Evolutionary conservation across 2,797 vertebrate genomes (phyloP).

Genomic region (Craterocephalus amniculus): DNA sequence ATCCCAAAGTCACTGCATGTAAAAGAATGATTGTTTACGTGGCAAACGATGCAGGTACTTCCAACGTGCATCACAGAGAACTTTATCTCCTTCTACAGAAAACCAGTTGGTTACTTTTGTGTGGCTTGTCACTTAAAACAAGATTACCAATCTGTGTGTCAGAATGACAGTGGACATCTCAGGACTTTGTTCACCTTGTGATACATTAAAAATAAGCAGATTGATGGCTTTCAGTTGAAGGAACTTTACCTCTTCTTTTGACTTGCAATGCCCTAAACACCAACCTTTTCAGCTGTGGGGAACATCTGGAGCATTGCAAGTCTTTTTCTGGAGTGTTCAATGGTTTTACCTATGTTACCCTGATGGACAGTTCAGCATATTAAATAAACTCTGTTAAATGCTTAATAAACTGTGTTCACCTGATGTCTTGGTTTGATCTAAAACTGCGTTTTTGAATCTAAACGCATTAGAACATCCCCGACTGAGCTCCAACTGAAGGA

Average conservation of each 20-base stretch:
- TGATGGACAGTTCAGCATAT: background rate
- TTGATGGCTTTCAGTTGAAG: background rate
- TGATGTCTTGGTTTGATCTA: background rate
- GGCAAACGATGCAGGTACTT: background rate
- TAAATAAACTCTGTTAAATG: background rate
- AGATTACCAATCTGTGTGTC: background rate
- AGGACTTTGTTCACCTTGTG: background rate
- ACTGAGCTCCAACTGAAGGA: background rate
- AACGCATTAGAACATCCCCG: background rate
- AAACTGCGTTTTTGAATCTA: background rate
- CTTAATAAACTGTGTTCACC: background rate
- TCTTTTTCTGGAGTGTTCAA: background rate
- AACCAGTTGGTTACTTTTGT: background rate
- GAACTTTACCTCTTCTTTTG: background rate
- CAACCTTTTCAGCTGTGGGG: background rate
- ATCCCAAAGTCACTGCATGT: background rate
- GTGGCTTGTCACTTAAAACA: background rate
- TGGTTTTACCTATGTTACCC: background rate
- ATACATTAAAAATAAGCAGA: background rate
- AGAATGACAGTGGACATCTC: background rate
- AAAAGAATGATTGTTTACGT: background rate
- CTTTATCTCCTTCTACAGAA: background rate
- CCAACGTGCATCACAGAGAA: background rate
- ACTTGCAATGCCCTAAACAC: background rate
- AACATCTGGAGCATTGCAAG: too few relatives aligned